Base-by-base conservation (phyloP, 2,797 vertebrate genomes). In the Neoniphon sammara region DNA sequence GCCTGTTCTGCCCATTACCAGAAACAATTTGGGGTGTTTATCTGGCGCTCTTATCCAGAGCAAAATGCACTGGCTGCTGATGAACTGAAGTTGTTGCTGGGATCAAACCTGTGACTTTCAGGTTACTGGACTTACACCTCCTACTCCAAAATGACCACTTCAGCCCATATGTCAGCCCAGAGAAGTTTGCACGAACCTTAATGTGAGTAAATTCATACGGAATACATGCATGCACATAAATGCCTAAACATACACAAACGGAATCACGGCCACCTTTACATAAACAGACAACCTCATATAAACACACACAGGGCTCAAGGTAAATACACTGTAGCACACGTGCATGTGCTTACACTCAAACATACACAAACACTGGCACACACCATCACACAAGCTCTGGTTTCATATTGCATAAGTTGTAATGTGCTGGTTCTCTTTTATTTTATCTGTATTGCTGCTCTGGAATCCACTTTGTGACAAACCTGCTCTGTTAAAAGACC, bases 221-320 rank as follows among this genome's bases (percentile, higher is more conserved):
- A 62, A 23, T 46, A 79, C 23, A 44, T 60, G 18, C 60, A 54
- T 44, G 21, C 44, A 66, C 58, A 75, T 34, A 44, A 54, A 17
- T 20, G 17, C 15, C 21, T 58, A 50, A 58, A 49, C 31, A 52
- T 27, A 61, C 50, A 77, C 46, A 67, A 67, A 73, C 46, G 75
- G 4, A 63, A 21, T 39, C 52, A 23, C 42, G 39, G 27, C 31
- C 31, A 36, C 12, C 54, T 68, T 60, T 56, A 78, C 57, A 71
- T 62, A 47, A 49, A 85, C 56, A 64, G 78, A 83, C 50, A 63
- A 66, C 27, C 66, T 66, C 81, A 72, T 49, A 34, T 64, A 77
- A 78, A 79, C 67, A 75, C 6, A 36, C 8, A 12, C 42, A 50
- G 0, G 60, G 36, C 50, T 64, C 2, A 36, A 79, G 60, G 73